Percentiles rank a stretch among this genome's conserved stretches.
Conservation (phyloP, 2,797 vertebrate species). For the Leucoraja ocellata region DNA sequence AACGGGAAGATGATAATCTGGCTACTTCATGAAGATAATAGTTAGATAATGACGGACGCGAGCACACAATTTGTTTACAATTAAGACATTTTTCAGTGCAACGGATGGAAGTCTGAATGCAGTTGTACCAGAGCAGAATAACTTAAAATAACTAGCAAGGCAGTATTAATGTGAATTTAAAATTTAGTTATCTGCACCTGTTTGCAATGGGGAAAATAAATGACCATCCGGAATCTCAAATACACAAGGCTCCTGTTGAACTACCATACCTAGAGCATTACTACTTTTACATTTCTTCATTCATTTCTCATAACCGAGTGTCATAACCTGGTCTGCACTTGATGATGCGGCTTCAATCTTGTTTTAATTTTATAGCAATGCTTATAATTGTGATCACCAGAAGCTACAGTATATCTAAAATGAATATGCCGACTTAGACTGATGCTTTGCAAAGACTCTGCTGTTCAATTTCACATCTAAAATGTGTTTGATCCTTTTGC, state of each 20-base stretch:
- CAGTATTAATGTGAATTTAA: neutral
- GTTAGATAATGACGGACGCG: neutral
- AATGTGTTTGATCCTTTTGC: neutral
- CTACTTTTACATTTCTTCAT: neutral
- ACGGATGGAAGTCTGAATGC: neutral
- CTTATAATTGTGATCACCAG: neutral
- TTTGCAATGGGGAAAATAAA: neutral
- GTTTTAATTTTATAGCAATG: neutral
- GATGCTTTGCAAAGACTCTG: neutral
- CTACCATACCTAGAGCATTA: neutral
- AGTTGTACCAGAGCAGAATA: neutral
- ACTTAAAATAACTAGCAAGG: neutral
- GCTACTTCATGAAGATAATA: neutral
- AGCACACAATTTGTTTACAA: neutral
- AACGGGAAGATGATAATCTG: neutral
- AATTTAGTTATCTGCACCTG: neutral
- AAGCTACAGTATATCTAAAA: neutral
- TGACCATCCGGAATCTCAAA: neutral
- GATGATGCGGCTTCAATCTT: neutral
- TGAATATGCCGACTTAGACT: neutral
- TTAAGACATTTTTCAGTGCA: neutral
- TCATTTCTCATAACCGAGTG: constrained; percentile 13
- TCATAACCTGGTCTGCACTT: neutral
- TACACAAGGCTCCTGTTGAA: constrained; percentile 11
- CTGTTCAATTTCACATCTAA: constrained; percentile 27